Evolutionary conservation across 2,113 vertebrate genomes (phyloP).

Genomic region (Ptilonorhynchus violaceus): DNA sequence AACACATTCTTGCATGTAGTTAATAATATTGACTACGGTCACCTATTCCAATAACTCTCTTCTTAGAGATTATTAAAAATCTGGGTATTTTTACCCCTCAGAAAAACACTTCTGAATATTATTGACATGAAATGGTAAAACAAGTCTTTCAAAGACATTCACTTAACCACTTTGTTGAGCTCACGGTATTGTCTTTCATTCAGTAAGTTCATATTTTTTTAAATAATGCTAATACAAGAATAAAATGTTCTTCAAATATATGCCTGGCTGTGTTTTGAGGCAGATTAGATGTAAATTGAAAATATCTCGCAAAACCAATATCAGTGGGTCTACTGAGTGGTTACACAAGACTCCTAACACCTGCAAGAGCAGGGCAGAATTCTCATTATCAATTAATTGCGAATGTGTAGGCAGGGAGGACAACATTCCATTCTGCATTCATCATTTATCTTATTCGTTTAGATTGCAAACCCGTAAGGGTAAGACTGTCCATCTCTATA

Average conservation of each 20-base stretch:
- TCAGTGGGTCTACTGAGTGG: neutral
- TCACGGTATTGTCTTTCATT: neutral
- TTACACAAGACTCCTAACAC: neutral
- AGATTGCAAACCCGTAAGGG: neutral
- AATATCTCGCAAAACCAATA: neutral
- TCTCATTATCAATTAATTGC: neutral
- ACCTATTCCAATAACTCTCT: neutral
- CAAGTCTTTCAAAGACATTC: neutral
- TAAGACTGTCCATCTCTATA: neutral
- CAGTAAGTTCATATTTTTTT: neutral
- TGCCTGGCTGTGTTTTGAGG: neutral
- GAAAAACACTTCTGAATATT: neutral
- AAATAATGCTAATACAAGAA: neutral
- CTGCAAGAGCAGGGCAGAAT: neutral
- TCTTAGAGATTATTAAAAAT: neutral
- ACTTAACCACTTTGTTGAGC: neutral
- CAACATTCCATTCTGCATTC: neutral
- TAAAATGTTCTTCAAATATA: neutral
- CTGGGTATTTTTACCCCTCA: neutral
- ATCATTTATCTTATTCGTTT: neutral
- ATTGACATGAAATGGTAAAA: neutral
- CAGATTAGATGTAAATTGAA: neutral
- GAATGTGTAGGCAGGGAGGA: neutral
- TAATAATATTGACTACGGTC: neutral
- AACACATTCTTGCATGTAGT: neutral